Conservation (phyloP, 1,140 invertebrate species). For the Sminthurides bifidus region DNA sequence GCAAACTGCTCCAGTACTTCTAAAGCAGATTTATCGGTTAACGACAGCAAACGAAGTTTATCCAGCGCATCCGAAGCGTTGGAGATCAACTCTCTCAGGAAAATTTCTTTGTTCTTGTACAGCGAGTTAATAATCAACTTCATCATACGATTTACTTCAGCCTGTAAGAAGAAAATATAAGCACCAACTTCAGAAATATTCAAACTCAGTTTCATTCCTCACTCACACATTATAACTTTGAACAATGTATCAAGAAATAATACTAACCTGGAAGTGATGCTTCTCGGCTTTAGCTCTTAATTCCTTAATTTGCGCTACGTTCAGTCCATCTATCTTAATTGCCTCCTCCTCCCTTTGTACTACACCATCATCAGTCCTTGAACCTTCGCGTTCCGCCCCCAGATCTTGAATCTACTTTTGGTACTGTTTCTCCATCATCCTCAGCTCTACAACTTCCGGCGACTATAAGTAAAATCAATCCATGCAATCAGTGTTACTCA, state of each 20-base stretch:
- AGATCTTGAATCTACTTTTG: conserved; percentile 43
- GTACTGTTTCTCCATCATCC: conserved; percentile 13
- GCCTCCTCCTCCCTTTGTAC: conserved; percentile 86
- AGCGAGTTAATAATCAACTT: conserved; percentile 98
- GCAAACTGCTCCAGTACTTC: conserved; percentile 66
- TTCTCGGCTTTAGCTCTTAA: conserved; percentile 83
- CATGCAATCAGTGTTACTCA: no score
- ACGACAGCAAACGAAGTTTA: conserved; percentile 81
- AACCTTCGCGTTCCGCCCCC: conserved; percentile 65
- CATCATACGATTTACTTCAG: conserved; percentile 98
- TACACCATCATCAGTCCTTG: conserved; percentile 70
- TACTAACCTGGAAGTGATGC: conserved; percentile 64
- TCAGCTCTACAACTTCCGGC: no score
- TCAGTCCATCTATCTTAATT: conserved; percentile 90
- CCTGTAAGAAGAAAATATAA: conserved; percentile 34
- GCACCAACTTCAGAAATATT: background rate
- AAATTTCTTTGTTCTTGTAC: conserved; percentile 98
- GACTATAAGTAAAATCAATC: background rate
- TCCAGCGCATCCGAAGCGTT: conserved; percentile 93
- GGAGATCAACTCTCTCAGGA: conserved; percentile 91
- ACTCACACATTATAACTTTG: background rate
- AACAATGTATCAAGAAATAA: conserved; percentile 2
- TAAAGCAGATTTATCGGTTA: conserved; percentile 72
- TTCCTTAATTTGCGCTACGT: conserved; percentile 86
- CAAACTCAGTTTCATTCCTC: background rate